A percentile compares a stretch with the other conserved stretches of the same genome.
These are phyloP conservation scores for Tenualosa ilisha DNA, from an alignment of 2,797 vertebrate species.

Conservation along the genomic window DNA sequence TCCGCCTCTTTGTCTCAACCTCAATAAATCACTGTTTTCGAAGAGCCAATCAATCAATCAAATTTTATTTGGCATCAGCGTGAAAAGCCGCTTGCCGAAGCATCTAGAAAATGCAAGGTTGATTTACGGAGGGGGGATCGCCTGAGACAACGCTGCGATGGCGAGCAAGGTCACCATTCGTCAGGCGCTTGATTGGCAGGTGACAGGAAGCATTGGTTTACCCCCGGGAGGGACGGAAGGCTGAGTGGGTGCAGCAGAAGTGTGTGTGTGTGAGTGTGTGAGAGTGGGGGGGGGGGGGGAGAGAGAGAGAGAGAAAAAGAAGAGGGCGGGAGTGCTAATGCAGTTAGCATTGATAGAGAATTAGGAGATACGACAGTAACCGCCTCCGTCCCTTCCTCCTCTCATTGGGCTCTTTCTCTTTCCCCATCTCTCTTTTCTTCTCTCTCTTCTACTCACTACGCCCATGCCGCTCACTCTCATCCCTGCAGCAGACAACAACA, in stretches of 20 bases:
- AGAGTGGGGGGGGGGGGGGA: neutral
- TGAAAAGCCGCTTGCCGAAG: conserved; percentile 54
- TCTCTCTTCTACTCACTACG: neutral
- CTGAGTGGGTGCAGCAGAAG: conserved; percentile 19
- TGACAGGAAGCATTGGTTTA: conserved; percentile 65
- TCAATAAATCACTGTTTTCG: conserved; percentile 62
- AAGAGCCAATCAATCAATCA: conserved; percentile 56
- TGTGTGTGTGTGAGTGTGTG: conserved; percentile 23
- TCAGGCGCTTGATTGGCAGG: conserved; percentile 71
- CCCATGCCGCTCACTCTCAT: neutral
- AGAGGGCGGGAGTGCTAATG: conserved; percentile 55
- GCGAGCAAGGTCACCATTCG: conserved; percentile 67
- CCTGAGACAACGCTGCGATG: conserved; percentile 54
- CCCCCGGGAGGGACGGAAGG: conserved; percentile 29
- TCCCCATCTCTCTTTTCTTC: neutral
- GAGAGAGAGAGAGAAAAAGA: neutral
- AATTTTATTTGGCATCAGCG: conserved; percentile 60
- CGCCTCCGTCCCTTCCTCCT: conserved; percentile 18
- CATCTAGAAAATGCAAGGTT: conserved; percentile 66
- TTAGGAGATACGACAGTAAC: conserved; percentile 45
- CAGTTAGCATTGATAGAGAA: conserved; percentile 66
- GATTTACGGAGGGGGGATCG: conserved; percentile 58
- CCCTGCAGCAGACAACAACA: neutral
- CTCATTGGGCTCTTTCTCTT: conserved; percentile 37
- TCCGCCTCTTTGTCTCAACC: conserved; percentile 32